Percentiles rank a stretch among this genome's conserved stretches.
Conservation (phyloP, 1,140 invertebrate species). For the Ceratina japonica region DNA sequence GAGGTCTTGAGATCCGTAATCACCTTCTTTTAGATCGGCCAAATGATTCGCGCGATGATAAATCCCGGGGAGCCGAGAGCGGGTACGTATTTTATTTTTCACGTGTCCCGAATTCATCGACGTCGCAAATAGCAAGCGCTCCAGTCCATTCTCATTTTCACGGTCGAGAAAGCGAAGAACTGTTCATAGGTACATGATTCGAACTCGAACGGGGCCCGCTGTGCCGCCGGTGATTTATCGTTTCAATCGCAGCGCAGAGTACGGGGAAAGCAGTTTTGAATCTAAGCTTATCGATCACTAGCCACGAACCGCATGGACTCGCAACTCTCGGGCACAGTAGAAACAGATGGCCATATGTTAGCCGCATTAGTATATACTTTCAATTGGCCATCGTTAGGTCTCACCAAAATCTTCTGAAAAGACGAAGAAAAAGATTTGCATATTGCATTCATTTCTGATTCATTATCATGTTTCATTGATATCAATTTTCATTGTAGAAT, state of each 20-base stretch:
- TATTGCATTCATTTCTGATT: no score
- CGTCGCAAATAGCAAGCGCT: background rate
- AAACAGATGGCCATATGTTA: conserved; percentile 37
- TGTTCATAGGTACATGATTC: conserved; percentile 19
- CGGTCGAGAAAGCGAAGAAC: background rate
- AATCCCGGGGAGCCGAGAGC: no score
- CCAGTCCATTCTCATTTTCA: conserved; percentile 3
- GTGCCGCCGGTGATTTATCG: conserved; percentile 24
- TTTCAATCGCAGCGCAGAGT: conserved; percentile 27
- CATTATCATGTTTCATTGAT: no score
- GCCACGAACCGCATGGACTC: background rate
- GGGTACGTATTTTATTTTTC: background rate
- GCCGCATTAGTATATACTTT: conserved; percentile 33
- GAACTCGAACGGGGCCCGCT: background rate
- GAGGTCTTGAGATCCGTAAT: no score
- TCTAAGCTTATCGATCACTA: conserved; percentile 44
- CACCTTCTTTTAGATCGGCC: no score
- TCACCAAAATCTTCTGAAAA: no score
- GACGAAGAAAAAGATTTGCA: no score
- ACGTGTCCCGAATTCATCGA: no score
- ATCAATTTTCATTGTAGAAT: no score
- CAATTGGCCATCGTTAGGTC: background rate
- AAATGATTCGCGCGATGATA: no score
- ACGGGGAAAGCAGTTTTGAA: conserved; percentile 29
- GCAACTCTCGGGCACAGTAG: conserved; percentile 6